These are phyloP conservation scores for Nemotelus pantherinus DNA, from an alignment of 2,888 invertebrate species.

Conservation along the genomic window DNA sequence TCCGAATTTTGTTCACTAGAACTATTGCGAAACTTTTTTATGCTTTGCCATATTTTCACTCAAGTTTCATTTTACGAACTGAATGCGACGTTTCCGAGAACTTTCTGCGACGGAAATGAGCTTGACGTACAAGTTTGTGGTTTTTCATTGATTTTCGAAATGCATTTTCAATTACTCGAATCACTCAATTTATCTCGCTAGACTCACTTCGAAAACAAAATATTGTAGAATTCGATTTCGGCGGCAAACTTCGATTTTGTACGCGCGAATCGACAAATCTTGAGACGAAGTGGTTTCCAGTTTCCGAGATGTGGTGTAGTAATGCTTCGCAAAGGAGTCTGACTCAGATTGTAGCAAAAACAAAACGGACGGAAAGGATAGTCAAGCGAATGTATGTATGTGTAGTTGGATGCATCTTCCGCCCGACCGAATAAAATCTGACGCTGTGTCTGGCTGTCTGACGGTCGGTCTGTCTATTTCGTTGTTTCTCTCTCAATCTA, in stretches of 20 bases:
- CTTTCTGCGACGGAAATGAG: constrained; percentile 13
- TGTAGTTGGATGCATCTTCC: not conserved
- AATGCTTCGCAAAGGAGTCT: too few species aligned
- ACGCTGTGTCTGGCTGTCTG: not conserved
- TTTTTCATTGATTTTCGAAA: not conserved
- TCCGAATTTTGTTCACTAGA: constrained; percentile 2
- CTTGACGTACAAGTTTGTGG: not conserved
- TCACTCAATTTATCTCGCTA: too few species aligned
- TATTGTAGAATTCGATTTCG: too few species aligned
- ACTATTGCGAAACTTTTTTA: constrained; percentile 14
- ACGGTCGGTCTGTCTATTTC: not conserved
- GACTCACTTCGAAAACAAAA: too few species aligned
- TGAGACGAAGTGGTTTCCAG: too few species aligned
- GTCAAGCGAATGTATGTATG: not conserved
- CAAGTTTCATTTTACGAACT: constrained; percentile 22
- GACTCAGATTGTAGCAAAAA: too few species aligned
- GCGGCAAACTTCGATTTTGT: too few species aligned
- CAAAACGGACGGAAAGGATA: too few species aligned
- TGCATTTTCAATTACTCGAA: not conserved
- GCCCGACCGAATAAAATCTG: too few species aligned
- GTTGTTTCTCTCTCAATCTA: not conserved
- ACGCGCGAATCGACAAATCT: too few species aligned
- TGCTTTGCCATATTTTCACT: not conserved
- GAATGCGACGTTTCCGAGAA: constrained; percentile 14
- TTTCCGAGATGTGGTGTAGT: too few species aligned